Conservation (phyloP, 2,888 invertebrate genomes). For the Amiota minor region DNA sequence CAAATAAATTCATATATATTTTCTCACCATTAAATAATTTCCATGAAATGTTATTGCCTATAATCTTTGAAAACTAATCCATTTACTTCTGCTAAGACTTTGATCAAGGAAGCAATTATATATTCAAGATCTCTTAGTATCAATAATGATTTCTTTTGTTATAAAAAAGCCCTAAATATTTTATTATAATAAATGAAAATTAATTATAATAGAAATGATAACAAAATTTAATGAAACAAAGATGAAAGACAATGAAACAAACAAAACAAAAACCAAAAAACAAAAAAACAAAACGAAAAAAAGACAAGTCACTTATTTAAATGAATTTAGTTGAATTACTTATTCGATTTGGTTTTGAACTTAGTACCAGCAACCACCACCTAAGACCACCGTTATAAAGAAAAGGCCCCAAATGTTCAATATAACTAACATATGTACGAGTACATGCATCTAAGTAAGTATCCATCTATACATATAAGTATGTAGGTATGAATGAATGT, state of each 20-base stretch:
- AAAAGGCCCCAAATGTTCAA: constrained; percentile 18
- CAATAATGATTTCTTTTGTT: constrained; percentile 62
- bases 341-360: background rate
- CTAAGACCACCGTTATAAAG: constrained; percentile 27
- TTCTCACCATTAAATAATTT: too few relatives aligned
- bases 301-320: constrained; percentile 37
- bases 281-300: constrained; percentile 44
- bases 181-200: background rate
- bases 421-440: background rate
- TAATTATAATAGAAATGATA: constrained; percentile 5
- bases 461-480: too few relatives aligned
- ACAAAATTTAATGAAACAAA: constrained; percentile 28
- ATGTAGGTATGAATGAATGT: too few relatives aligned
- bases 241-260: constrained; percentile 32
- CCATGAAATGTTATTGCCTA: too few relatives aligned
- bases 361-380: background rate
- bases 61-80: too few relatives aligned
- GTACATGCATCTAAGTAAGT: background rate
- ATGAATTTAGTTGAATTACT: constrained; percentile 33
- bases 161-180: constrained; percentile 31
- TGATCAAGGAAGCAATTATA: too few relatives aligned
- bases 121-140: constrained; percentile 24
- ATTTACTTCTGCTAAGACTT: too few relatives aligned
- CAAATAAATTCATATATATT: too few relatives aligned
- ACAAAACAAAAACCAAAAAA: constrained; percentile 45